These are phyloP conservation scores for Lindbergichthys nudifrons DNA, from an alignment of 2,797 vertebrate species.

Conservation along the genomic window DNA sequence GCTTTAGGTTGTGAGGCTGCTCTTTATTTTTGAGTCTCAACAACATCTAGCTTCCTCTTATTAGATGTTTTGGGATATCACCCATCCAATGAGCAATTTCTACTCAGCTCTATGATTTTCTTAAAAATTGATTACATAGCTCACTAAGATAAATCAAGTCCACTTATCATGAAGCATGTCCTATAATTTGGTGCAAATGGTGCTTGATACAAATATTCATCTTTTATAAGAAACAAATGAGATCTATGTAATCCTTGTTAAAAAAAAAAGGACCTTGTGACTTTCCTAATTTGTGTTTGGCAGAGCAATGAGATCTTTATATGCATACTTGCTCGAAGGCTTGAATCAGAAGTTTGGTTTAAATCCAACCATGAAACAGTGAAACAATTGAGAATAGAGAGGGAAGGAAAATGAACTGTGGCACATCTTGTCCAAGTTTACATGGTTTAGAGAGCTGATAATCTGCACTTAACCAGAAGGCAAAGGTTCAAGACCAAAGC, in stretches of 20 bases:
- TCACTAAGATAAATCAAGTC: slow-evolving; percentile 34
- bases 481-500: slow-evolving; percentile 12
- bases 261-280: slow-evolving; percentile 33
- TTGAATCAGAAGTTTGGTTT: slow-evolving; percentile 28
- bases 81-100: slow-evolving; percentile 29
- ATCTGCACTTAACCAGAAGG: slow-evolving; percentile 17
- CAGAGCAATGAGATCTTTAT: not conserved
- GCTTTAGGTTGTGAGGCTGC: slow-evolving; percentile 13
- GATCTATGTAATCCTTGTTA: slow-evolving; percentile 9
- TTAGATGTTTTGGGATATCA: slow-evolving; percentile 37
- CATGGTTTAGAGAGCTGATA: slow-evolving; percentile 14
- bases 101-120: slow-evolving; percentile 14
- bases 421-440: slow-evolving; percentile 14
- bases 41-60: slow-evolving; percentile 14
- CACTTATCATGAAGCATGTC: slow-evolving; percentile 50
- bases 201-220: slow-evolving; percentile 42
- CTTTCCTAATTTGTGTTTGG: slow-evolving; percentile 27
- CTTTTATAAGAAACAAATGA: slow-evolving; percentile 36
- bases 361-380: slow-evolving; percentile 3
- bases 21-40: slow-evolving; percentile 20
- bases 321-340: slow-evolving; percentile 6
- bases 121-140: slow-evolving; percentile 15
- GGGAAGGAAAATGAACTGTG: slow-evolving; percentile 11
- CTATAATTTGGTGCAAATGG: slow-evolving; percentile 38
- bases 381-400: not conserved